These are phyloP conservation scores for Troides aeacus DNA, from an alignment of 2,888 invertebrate genomes.

Conservation along the genomic window DNA sequence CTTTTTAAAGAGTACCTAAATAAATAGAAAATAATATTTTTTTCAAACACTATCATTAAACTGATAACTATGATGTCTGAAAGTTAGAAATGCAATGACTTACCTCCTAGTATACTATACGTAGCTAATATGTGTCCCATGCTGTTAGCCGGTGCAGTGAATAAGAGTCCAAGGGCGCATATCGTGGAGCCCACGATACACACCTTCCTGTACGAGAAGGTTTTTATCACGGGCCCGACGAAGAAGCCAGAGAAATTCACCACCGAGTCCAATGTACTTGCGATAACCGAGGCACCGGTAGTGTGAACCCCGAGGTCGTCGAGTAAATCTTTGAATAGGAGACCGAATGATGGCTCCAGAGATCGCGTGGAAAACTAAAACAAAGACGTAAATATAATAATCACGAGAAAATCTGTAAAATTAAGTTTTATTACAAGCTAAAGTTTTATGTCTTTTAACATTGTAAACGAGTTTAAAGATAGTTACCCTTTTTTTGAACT, in stretches of 20 bases:
- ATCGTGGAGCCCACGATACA: constrained; percentile 83
- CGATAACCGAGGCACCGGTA: constrained; percentile 86
- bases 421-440: too few relatives aligned
- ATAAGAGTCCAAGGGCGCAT: constrained; percentile 83
- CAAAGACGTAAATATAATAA: constrained; percentile 8
- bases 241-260: constrained; percentile 89
- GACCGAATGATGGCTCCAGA: constrained; percentile 89
- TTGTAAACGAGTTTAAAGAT: too few relatives aligned
- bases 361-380: constrained; percentile 88
- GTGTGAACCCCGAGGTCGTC: constrained; percentile 85
- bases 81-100: constrained; percentile 42
- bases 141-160: constrained; percentile 84
- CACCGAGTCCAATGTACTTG: constrained; percentile 87
- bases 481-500: too few relatives aligned
- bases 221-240: constrained; percentile 87
- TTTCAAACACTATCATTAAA: too few relatives aligned
- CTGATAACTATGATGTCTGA: neutral
- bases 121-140: constrained; percentile 86
- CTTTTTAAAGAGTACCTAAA: too few relatives aligned
- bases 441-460: too few relatives aligned
- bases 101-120: constrained; percentile 88
- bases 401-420: too few relatives aligned
- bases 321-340: constrained; percentile 87
- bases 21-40: too few relatives aligned
- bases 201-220: constrained; percentile 86